Conservation (phyloP, 23 tunicate genomes). For the Halocynthia roretzi region DNA sequence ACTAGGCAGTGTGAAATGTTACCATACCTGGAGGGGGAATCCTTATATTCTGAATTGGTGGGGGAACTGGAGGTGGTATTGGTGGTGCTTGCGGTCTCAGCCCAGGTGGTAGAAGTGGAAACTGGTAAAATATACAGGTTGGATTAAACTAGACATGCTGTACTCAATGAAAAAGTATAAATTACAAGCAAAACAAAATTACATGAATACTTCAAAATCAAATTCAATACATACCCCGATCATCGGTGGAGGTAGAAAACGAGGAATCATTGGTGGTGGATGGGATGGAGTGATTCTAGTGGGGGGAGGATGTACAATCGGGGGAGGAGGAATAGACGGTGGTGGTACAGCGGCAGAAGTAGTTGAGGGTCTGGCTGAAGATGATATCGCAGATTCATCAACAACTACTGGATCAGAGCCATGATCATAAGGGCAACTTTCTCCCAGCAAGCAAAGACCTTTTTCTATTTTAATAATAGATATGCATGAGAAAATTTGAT, state of each 20-base stretch:
- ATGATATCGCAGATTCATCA: conserved; percentile 47
- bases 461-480: conserved; percentile 28
- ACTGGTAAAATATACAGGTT: too few species aligned
- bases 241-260: conserved; percentile 25
- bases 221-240: conserved; percentile 1
- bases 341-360: conserved; percentile 16
- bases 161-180: too few species aligned
- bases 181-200: too few species aligned
- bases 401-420: conserved; percentile 90
- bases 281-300: conserved; percentile 19
- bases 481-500: too few species aligned
- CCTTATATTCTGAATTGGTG: conserved; percentile 5
- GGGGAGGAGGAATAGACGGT: conserved; percentile 21
- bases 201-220: too few species aligned
- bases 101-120: conserved; percentile 30
- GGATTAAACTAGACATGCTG: too few species aligned
- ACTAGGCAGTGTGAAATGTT: not conserved
- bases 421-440: conserved; percentile 90
- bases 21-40: conserved; percentile 22
- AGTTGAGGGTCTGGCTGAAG: conserved; percentile 3
- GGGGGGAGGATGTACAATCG: conserved; percentile 24
- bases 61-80: conserved; percentile 19
- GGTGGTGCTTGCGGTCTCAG: conserved; percentile 23
- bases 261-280: conserved; percentile 53
- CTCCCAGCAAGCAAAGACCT: conserved; percentile 89